These are phyloP conservation scores for Heliconius hermathena DNA, from an alignment of 1,140 invertebrate genomes.

Conservation along the genomic window DNA sequence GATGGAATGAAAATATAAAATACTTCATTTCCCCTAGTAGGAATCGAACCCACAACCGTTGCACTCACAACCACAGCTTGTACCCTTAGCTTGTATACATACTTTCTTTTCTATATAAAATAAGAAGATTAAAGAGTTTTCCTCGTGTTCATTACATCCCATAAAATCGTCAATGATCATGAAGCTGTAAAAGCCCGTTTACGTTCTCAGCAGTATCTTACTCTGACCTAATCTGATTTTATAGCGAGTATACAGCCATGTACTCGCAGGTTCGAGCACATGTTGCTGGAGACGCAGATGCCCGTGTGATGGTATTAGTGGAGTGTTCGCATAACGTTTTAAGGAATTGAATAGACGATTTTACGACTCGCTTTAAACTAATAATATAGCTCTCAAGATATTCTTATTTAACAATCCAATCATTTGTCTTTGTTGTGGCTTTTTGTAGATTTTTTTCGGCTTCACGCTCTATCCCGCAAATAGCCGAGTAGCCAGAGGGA, in stretches of 20 bases:
- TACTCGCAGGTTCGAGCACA: slow-evolving; percentile 26
- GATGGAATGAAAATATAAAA: too few species aligned
- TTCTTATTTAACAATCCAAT: background rate
- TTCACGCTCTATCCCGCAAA: too few species aligned
- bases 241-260: slow-evolving; percentile 19
- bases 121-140: slow-evolving; percentile 1
- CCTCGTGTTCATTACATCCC: slow-evolving; percentile 16
- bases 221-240: slow-evolving; percentile 34
- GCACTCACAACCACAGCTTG: too few species aligned
- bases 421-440: background rate
- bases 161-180: slow-evolving; percentile 33
- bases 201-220: slow-evolving; percentile 27
- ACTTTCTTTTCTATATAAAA: background rate
- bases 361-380: slow-evolving; percentile 10
- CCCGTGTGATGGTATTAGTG: slow-evolving; percentile 19
- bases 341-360: slow-evolving; percentile 15
- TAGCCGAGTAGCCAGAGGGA: too few species aligned
- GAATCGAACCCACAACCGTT: too few species aligned
- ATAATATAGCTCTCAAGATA: background rate
- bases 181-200: slow-evolving; percentile 26
- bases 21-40: too few species aligned
- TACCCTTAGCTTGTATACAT: background rate
- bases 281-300: slow-evolving; percentile 31
- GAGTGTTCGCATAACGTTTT: slow-evolving; percentile 18
- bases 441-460: background rate